Base-by-base conservation (phyloP, 1,140 invertebrate genomes). In the Anagrus nilaparvatae region DNA sequence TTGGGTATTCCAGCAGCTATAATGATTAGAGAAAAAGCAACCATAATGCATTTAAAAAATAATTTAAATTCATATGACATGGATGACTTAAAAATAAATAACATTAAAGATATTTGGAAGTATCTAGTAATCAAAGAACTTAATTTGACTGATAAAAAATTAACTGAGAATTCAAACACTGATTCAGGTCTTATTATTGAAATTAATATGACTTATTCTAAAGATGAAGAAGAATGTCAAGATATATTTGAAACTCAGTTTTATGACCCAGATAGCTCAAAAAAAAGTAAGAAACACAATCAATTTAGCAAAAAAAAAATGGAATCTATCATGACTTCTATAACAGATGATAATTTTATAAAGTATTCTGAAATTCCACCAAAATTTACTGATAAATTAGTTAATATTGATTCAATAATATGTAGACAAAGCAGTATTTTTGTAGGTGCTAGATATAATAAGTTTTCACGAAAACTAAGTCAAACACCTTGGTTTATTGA, bases 401-500 rank as follows among this genome's bases (percentile, higher is more conserved):
- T 72, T 7, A 37, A 46, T 29, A 59, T 74, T 21, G 59, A 71
- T 9, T 55, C 63, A 37, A 58, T 78, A 7, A 49, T 60, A 4
- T 72, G 73, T 34, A 53, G 49, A 13, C 73, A 76, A 27, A 70
- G 67, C 27, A 67, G 74, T 34, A 59, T 79, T 28, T 80, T 68
- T 55, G 58, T 82, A 37, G 78, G 78, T 50, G 78, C 78, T 70
- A 59, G 89, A 20, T 97, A 98, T 60, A 78, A 82, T 44, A 98
- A 98, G 65, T 79, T 82, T 55, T 88, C 84, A 13, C 73, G 94
- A 36, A 72, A 78, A 46, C 61, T 98, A 6, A 84, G 87, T 40
- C 95, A 98, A 70, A 95, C 92, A 1, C 92, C 93, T 1, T 98
- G 94, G 93, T 60, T 95, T 17, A 67, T 96, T 30, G 77, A 88